These are phyloP conservation scores for Drosophila macrospina DNA, from an alignment of 2,888 invertebrate genomes.

Conservation along the genomic window DNA sequence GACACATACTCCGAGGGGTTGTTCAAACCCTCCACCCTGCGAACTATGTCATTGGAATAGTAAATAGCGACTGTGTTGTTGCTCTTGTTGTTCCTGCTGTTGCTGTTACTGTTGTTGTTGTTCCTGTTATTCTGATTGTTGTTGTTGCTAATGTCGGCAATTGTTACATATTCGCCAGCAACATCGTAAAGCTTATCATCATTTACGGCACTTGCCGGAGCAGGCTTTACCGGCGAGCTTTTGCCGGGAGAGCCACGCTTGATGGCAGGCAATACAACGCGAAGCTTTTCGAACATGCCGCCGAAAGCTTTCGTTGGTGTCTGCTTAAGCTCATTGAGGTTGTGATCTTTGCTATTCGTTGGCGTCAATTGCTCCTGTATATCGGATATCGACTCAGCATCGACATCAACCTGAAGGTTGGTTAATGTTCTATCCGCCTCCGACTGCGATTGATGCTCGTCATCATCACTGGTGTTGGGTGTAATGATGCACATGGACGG, in stretches of 20 bases:
- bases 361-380: conserved; percentile 66
- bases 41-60: conserved; percentile 90
- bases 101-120: conserved; percentile 90
- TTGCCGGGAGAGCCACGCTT: conserved; percentile 84
- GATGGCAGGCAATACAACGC: conserved; percentile 86
- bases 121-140: conserved; percentile 87
- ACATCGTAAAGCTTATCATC: conserved; percentile 84
- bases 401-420: conserved; percentile 87
- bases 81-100: conserved; percentile 86
- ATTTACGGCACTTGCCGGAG: conserved; percentile 85
- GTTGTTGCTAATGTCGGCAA: conserved; percentile 93
- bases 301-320: conserved; percentile 87
- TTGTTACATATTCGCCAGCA: conserved; percentile 93
- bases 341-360: conserved; percentile 81
- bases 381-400: conserved; percentile 33
- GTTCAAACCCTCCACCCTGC: conserved; percentile 85
- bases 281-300: conserved; percentile 90
- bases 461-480: conserved; percentile 93
- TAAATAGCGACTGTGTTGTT: conserved; percentile 87
- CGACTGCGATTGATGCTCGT: conserved; percentile 87
- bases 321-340: conserved; percentile 83
- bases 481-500: conserved; percentile 97
- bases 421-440: conserved; percentile 75
- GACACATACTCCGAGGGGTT: conserved; percentile 89
- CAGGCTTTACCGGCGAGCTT: conserved; percentile 83